Evolutionary conservation across 2,113 vertebrate genomes (phyloP).

Genomic region (Phalacrocorax carbo): DNA sequence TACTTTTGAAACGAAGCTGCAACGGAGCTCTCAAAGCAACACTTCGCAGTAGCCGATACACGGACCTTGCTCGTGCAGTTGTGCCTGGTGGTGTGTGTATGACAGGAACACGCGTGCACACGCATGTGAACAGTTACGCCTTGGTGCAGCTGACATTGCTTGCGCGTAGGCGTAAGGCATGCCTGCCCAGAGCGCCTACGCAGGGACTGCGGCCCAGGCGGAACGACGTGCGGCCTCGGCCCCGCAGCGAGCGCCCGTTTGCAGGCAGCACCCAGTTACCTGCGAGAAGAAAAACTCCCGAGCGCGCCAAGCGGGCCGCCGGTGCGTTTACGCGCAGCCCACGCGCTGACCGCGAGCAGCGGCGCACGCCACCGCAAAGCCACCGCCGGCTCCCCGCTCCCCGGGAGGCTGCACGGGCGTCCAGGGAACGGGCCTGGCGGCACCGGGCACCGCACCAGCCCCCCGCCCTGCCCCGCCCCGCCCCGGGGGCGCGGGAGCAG

Average conservation of each 20-base stretch:
- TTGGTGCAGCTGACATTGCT: not conserved
- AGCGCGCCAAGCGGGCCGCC: not conserved
- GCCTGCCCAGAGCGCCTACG: fast-evolving
- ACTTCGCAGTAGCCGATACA: fast-evolving
- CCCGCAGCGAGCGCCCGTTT: fast-evolving
- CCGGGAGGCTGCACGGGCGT: not conserved
- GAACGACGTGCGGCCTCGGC: fast-evolving
- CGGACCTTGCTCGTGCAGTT: fast-evolving
- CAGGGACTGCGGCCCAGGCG: not conserved
- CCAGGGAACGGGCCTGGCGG: not conserved
- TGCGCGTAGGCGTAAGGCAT: fast-evolving
- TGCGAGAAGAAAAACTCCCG: no score
- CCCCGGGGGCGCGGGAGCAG: no score
- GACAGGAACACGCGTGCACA: fast-evolving
- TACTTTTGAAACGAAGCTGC: not conserved
- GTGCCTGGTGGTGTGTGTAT: fast-evolving
- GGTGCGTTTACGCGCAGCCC: fast-evolving
- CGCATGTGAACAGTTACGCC: fast-evolving
- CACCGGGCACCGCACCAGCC: not conserved
- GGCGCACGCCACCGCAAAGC: no score
- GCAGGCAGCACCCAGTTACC: not conserved
- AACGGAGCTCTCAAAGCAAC: not conserved
- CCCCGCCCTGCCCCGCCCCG: no score
- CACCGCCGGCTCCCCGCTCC: not conserved
- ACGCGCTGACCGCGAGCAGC: not conserved